Evolutionary conservation across 2,888 invertebrate genomes (phyloP).

Genomic region (Trissolcus japonicus): DNA sequence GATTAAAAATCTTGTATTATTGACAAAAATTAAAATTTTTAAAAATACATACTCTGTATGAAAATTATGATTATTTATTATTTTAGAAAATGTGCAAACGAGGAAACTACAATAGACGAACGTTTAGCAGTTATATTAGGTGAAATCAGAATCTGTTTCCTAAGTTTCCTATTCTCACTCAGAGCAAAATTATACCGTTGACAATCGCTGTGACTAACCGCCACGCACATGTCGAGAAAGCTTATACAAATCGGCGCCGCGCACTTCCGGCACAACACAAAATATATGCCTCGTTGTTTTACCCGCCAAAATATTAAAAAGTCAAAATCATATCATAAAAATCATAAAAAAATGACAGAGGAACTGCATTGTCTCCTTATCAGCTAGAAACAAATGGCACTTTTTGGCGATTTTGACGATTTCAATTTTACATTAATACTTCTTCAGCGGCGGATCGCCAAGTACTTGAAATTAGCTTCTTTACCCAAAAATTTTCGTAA

Average conservation of each 20-base stretch:
- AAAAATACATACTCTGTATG: background rate
- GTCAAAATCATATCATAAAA: no score
- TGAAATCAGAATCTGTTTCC: conserved; percentile 37
- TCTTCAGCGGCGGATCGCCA: no score
- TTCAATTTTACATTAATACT: no score
- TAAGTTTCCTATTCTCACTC: conserved; percentile 37
- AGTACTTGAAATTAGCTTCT: no score
- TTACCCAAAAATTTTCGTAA: no score
- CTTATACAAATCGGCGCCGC: conserved; percentile 42
- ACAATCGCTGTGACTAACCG: conserved; percentile 38
- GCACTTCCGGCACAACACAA: conserved; percentile 46
- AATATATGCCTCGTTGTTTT: conserved; percentile 16
- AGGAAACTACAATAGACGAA: background rate
- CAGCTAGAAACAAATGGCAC: no score
- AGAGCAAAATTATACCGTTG: conserved; percentile 40
- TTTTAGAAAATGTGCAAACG: background rate
- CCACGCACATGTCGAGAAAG: conserved; percentile 47
- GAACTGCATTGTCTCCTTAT: no score
- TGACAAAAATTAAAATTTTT: background rate
- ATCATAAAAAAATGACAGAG: no score
- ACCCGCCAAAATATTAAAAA: no score
- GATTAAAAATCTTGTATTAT: background rate
- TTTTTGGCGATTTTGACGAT: no score
- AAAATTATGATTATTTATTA: background rate
- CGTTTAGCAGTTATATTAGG: conserved; percentile 34